A percentile compares a stretch with the other conserved stretches of the same genome.
Conservation (phyloP, 2,113 vertebrate species). For the Notarius quadriscutis region DNA sequence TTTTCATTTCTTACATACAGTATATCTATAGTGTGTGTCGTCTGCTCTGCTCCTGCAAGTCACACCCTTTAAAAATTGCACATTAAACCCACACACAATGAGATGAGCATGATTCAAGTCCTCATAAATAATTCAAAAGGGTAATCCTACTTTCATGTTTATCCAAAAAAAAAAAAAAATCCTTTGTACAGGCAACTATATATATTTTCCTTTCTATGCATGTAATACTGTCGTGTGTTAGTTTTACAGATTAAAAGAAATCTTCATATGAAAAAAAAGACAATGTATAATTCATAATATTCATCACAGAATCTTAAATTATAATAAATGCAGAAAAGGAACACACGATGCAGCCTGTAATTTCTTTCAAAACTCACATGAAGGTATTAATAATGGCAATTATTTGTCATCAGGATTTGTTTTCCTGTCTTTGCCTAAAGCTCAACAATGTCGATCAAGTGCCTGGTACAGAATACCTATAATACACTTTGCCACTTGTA, state of each 20-base stretch:
- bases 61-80: constrained; percentile 72
- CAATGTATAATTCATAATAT: neutral
- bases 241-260: neutral
- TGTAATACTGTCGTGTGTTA: neutral
- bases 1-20: constrained; percentile 23
- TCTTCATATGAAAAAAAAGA: neutral
- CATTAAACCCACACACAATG: constrained; percentile 58
- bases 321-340: neutral
- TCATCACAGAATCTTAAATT: neutral
- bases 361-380: neutral
- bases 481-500: neutral
- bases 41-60: constrained; percentile 58
- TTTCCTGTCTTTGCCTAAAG: neutral
- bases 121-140: neutral
- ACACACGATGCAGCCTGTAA: neutral
- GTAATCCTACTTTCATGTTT: constrained; percentile 4
- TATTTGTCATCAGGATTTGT: neutral
- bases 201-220: neutral
- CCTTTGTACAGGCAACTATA: no score
- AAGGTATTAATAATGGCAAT: neutral
- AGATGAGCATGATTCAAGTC: constrained; percentile 22
- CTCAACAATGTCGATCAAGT: neutral
- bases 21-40: constrained; percentile 13
- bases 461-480: neutral
- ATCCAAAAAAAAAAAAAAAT: constrained; percentile 13